phyloP scores from a whole-genome alignment of 2,113 vertebrate species.

The Hepsetus odoe region DNA sequence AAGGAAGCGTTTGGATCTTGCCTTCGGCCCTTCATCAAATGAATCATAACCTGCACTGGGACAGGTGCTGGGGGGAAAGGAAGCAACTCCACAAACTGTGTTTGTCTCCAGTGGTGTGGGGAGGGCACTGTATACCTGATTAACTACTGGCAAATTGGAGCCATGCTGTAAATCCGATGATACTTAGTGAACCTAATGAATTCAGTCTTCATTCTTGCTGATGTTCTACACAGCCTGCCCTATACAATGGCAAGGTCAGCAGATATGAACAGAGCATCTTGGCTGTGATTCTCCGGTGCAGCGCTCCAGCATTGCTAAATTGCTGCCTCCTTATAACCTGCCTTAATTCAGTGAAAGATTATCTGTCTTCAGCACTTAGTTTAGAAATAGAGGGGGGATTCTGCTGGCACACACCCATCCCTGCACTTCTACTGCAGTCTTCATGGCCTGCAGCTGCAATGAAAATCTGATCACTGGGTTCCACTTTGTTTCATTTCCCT shows the following conservation, averaged over 20 bases:
- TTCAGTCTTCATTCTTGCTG: not conserved
- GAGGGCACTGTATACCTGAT: conserved; percentile 24
- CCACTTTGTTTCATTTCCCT: not conserved
- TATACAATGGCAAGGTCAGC: conserved; percentile 31
- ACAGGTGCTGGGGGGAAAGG: not conserved
- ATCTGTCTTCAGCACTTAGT: conserved; percentile 52
- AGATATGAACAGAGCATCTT: conserved; percentile 25
- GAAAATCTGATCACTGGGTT: not conserved
- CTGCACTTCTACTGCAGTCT: not conserved
- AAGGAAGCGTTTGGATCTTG: not conserved
- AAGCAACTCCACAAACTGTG: conserved; percentile 9
- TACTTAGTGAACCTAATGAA: conserved; percentile 4
- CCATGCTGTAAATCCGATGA: conserved; percentile 16
- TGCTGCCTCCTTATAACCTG: conserved; percentile 34
- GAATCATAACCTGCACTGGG: not conserved
- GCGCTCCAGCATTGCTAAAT: conserved; percentile 48
- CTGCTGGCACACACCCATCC: not conserved
- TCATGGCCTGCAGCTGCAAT: not conserved
- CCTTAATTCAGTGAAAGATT: conserved; percentile 61
- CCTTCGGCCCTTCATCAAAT: conserved; percentile 6
- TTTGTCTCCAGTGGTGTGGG: conserved; percentile 6
- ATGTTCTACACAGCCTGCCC: conserved; percentile 4
- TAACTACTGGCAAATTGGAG: conserved; percentile 28
- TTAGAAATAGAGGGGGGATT: conserved; percentile 36
- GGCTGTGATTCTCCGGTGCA: conserved; percentile 12